phyloP scores from a whole-genome alignment of 92 coral and sea anemone species.

The Pocillopora grandis region DNA sequence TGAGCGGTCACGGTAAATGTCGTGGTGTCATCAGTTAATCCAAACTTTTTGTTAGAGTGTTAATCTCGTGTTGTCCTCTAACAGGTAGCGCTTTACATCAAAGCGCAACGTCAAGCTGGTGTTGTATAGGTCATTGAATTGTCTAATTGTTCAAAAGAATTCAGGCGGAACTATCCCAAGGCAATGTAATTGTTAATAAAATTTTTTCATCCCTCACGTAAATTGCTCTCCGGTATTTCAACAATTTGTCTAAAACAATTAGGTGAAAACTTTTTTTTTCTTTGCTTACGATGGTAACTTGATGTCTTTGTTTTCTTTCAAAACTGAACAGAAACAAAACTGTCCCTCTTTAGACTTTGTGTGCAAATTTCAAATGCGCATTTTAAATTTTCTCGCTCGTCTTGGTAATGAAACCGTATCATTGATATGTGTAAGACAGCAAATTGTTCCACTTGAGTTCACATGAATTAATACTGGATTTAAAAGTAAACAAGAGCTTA shows the following conservation, averaged over 20 bases:
- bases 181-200: conserved; percentile 8
- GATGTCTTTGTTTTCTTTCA: background rate
- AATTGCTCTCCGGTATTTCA: background rate
- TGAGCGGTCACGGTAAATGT: background rate
- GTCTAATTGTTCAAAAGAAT: background rate
- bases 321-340: background rate
- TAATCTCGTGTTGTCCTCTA: background rate
- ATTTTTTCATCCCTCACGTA: conserved; percentile 2
- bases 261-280: background rate
- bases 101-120: background rate
- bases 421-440: background rate
- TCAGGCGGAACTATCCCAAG: conserved; percentile 5
- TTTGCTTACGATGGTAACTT: background rate
- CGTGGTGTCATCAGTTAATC: background rate
- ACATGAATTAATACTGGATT: background rate
- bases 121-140: conserved; percentile 19
- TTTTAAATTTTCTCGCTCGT: background rate
- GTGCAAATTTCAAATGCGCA: background rate
- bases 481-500: background rate
- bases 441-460: background rate
- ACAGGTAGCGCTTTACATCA: background rate
- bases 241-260: background rate
- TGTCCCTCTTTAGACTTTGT: background rate
- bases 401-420: background rate
- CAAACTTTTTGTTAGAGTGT: background rate